A percentile compares a stretch with the other conserved stretches of the same genome.
phyloP scores from a whole-genome alignment of 2,113 vertebrate genomes.

The Nibea coibor region DNA sequence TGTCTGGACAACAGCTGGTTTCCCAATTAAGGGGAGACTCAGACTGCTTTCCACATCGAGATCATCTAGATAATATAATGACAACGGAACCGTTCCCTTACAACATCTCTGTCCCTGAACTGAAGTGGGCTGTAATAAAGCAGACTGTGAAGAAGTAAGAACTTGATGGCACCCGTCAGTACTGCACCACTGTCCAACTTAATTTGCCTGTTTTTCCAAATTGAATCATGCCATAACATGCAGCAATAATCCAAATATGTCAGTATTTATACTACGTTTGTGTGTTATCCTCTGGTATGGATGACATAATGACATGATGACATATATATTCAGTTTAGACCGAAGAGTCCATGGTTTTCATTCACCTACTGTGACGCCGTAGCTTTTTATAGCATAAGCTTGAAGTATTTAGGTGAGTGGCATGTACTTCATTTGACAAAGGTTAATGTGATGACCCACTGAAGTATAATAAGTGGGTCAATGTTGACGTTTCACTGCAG shows the following conservation, averaged over 20 bases:
- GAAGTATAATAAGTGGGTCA: constrained; percentile 15
- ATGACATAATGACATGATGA: not conserved
- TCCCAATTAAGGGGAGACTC: constrained; percentile 47
- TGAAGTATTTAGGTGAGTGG: not conserved
- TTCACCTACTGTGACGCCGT: not conserved
- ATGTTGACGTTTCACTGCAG: not conserved
- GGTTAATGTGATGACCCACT: constrained; percentile 27
- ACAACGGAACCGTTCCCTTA: constrained; percentile 39
- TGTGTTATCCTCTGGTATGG: not conserved
- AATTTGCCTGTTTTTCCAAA: not conserved
- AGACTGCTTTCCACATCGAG: constrained; percentile 56
- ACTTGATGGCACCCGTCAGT: not conserved
- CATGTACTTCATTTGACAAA: not conserved
- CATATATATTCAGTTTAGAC: no score
- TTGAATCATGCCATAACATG: not conserved
- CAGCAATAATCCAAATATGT: not conserved
- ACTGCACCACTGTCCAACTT: not conserved
- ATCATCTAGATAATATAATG: constrained; percentile 52
- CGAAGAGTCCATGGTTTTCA: not conserved
- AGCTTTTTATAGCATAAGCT: not conserved
- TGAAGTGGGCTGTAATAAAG: constrained; percentile 38
- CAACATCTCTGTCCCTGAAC: constrained; percentile 47
- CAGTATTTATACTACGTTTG: not conserved
- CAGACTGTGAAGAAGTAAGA: constrained; percentile 22
- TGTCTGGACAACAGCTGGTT: constrained; percentile 70